Evolutionary conservation across 1,140 invertebrate genomes (phyloP).

Genomic region (Cherax destructor): DNA sequence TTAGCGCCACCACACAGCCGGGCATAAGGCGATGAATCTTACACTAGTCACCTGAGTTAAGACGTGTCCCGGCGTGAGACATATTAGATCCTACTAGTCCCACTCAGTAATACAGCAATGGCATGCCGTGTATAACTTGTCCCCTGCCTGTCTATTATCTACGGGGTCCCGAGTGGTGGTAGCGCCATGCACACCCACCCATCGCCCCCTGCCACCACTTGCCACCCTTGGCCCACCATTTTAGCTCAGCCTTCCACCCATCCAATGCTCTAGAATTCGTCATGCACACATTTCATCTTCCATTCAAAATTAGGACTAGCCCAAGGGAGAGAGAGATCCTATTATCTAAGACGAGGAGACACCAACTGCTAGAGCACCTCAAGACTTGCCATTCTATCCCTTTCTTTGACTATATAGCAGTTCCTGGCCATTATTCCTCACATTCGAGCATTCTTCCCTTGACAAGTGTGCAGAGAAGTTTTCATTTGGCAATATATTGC

Average conservation of each 20-base stretch:
- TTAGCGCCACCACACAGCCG: slow-evolving; percentile 58
- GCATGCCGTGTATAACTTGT: slow-evolving; percentile 47
- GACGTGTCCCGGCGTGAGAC: slow-evolving; percentile 56
- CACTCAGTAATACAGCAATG: slow-evolving; percentile 35
- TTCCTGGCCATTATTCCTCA: slow-evolving; percentile 10
- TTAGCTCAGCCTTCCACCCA: slow-evolving; percentile 19
- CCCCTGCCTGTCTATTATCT: slow-evolving; percentile 49
- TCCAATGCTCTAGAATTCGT: neutral
- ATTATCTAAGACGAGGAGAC: neutral
- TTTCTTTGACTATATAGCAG: neutral
- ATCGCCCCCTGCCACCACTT: slow-evolving; percentile 23
- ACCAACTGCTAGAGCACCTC: slow-evolving; percentile 13
- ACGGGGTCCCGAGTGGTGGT: slow-evolving; percentile 45
- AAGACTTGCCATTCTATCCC: neutral
- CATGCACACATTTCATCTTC: neutral
- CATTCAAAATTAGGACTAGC: neutral
- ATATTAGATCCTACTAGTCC: slow-evolving; percentile 47
- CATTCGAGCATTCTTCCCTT: neutral
- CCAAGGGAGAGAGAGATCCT: slow-evolving; percentile 12
- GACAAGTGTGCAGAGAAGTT: neutral
- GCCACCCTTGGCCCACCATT: neutral
- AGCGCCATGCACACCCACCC: slow-evolving; percentile 13
- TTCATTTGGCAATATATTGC: slow-evolving; percentile 27
- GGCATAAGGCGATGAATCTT: slow-evolving; percentile 67
- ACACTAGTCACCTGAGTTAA: slow-evolving; percentile 67